Conservation (phyloP, 2,888 invertebrate species). For the Liodrosophila aerea region DNA sequence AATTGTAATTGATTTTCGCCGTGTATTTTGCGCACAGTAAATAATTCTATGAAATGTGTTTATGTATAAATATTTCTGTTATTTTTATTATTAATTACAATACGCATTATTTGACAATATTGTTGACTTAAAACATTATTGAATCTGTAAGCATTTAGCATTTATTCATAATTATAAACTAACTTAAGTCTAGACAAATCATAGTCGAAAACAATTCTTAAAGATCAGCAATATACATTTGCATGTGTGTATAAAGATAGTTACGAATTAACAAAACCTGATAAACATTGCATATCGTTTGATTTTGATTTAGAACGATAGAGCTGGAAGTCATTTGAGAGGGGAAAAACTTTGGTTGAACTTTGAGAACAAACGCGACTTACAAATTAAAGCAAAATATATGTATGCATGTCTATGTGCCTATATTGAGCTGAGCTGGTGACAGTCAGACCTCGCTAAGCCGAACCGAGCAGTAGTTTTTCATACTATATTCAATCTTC, state of each 20-base stretch:
- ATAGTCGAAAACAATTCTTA: slow-evolving; percentile 48
- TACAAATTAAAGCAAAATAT: slow-evolving; percentile 12
- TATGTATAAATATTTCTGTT: slow-evolving; percentile 22
- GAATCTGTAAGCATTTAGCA: slow-evolving; percentile 43
- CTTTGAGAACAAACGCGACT: slow-evolving; percentile 66
- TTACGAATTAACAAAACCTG: slow-evolving; percentile 53
- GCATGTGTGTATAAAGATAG: slow-evolving; percentile 10
- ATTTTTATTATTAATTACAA: slow-evolving; percentile 22
- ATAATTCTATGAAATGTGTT: slow-evolving; percentile 52
- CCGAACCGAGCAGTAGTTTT: no score
- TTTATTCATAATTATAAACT: slow-evolving; percentile 40
- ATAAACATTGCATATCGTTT: slow-evolving; percentile 27
- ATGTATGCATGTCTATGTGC: background rate
- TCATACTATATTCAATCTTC: no score
- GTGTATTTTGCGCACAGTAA: slow-evolving; percentile 49
- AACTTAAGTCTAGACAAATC: slow-evolving; percentile 38
- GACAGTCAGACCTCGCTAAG: background rate
- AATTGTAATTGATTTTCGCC: slow-evolving; percentile 44
- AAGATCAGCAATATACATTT: slow-evolving; percentile 18
- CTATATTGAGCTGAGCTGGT: background rate
- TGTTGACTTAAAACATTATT: slow-evolving; percentile 64
- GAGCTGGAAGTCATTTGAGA: slow-evolving; percentile 60
- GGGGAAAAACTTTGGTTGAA: slow-evolving; percentile 67
- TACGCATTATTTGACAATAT: slow-evolving; percentile 51
- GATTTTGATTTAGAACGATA: slow-evolving; percentile 4